Conservation (phyloP, 2,888 invertebrate species). For the Autographa pulchrina region DNA sequence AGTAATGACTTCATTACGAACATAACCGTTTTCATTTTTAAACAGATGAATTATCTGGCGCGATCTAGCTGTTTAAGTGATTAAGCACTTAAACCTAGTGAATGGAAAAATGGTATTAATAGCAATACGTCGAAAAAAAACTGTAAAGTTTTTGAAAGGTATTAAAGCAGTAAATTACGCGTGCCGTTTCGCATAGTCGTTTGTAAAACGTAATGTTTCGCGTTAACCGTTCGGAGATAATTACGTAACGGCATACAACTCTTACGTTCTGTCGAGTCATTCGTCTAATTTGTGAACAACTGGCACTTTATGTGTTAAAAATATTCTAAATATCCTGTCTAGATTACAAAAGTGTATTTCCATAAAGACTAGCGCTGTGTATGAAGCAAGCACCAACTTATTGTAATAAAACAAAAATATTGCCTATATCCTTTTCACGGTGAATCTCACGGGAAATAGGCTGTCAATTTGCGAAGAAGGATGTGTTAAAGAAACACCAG, state of each 20-base stretch:
- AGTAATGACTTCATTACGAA: neutral
- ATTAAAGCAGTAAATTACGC: constrained; percentile 43
- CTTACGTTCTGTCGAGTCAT: constrained; percentile 50
- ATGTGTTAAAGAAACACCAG: constrained; percentile 24
- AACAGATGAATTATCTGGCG: neutral
- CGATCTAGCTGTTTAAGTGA: neutral
- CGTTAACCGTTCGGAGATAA: constrained; percentile 47
- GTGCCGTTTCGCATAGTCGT: constrained; percentile 34
- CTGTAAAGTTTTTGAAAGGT: constrained; percentile 29
- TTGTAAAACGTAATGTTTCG: constrained; percentile 46
- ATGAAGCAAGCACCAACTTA: constrained; percentile 14
- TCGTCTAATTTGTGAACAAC: constrained; percentile 43
- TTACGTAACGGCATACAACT: constrained; percentile 49
- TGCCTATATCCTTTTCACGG: constrained; percentile 14
- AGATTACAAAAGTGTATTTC: constrained; percentile 32
- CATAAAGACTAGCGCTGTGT: constrained; percentile 20
- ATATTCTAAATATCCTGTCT: constrained; percentile 28
- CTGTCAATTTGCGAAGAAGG: constrained; percentile 28
- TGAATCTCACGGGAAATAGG: constrained; percentile 39
- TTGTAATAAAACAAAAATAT: constrained; percentile 21
- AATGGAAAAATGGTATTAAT: constrained; percentile 12
- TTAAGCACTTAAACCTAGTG: neutral
- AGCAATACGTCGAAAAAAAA: constrained; percentile 17
- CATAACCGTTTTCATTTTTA: neutral
- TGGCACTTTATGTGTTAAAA: constrained; percentile 41